Percentiles rank a stretch among this genome's conserved stretches.
phyloP scores from a whole-genome alignment of 2,113 vertebrate genomes.

The Hemicordylus capensis region DNA sequence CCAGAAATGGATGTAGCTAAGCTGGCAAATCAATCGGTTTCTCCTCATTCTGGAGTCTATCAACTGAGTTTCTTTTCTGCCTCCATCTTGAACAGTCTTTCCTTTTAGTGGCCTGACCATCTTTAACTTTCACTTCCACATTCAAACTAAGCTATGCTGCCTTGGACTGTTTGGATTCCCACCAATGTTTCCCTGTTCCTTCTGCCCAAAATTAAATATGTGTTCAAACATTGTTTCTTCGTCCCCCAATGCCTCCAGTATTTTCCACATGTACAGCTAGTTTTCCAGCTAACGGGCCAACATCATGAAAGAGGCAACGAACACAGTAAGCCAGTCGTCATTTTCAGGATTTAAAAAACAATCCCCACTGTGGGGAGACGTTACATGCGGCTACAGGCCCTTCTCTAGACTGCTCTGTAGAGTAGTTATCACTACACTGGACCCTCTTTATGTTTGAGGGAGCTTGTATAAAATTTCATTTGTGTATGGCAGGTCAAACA shows the following conservation, averaged over 20 bases:
- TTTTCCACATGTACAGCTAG: not conserved
- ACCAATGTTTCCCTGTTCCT: not conserved
- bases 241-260: not conserved
- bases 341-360: not conserved
- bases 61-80: not conserved
- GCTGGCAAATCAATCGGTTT: too few species aligned
- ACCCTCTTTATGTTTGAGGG: not conserved
- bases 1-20: too few species aligned
- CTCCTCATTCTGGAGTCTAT: too few species aligned
- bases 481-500: too few species aligned
- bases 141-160: not conserved
- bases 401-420: not conserved
- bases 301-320: not conserved
- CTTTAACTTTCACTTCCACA: slow-evolving; percentile 12
- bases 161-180: not conserved
- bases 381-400: not conserved
- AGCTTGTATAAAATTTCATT: too few species aligned
- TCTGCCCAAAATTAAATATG: not conserved
- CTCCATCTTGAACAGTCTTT: not conserved
- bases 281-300: slow-evolving; percentile 13
- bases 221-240: slow-evolving; percentile 3
- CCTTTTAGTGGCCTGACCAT: not conserved
- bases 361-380: not conserved
- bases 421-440: too few species aligned
- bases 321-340: not conserved